Evolutionary conservation across 2,888 invertebrate genomes (phyloP).

Genomic region (Platypus cylindrus): DNA sequence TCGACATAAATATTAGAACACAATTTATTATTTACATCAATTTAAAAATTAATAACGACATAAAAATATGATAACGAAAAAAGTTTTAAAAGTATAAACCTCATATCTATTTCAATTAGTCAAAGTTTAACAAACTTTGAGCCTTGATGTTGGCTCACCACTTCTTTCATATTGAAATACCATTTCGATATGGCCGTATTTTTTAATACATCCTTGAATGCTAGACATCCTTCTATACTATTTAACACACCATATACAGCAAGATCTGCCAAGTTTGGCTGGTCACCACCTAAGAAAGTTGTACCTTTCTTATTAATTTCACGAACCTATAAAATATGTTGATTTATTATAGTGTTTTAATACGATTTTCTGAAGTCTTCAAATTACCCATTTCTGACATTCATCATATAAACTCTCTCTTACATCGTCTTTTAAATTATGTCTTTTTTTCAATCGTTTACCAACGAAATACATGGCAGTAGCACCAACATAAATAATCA

Average conservation of each 20-base stretch:
- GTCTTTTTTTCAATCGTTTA: conserved; percentile 75
- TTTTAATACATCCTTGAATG: conserved; percentile 68
- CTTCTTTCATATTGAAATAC: conserved; percentile 63
- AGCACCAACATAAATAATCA: conserved; percentile 89
- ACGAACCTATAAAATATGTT: conserved; percentile 7
- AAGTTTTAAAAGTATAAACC: too few relatives aligned
- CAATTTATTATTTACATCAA: too few relatives aligned
- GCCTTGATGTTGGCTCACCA: conserved; percentile 47
- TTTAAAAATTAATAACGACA: too few relatives aligned
- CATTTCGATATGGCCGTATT: conserved; percentile 65
- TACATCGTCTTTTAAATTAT: conserved; percentile 78
- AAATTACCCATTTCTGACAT: conserved; percentile 61
- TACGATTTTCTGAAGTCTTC: neutral
- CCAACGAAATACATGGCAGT: conserved; percentile 88
- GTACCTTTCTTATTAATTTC: conserved; percentile 14
- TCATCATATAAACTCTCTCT: conserved; percentile 82
- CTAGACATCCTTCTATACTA: conserved; percentile 86
- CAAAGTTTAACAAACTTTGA: conserved; percentile 28
- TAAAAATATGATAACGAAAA: too few relatives aligned
- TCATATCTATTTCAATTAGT: too few relatives aligned
- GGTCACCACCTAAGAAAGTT: conserved; percentile 72
- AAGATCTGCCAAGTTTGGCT: conserved; percentile 86
- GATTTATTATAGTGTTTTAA: neutral
- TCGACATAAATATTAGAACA: too few relatives aligned
- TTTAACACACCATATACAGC: conserved; percentile 81